Percentiles rank a stretch among this genome's conserved stretches.
Conservation (phyloP, 1,140 invertebrate genomes). For the Colletes latitarsis region DNA sequence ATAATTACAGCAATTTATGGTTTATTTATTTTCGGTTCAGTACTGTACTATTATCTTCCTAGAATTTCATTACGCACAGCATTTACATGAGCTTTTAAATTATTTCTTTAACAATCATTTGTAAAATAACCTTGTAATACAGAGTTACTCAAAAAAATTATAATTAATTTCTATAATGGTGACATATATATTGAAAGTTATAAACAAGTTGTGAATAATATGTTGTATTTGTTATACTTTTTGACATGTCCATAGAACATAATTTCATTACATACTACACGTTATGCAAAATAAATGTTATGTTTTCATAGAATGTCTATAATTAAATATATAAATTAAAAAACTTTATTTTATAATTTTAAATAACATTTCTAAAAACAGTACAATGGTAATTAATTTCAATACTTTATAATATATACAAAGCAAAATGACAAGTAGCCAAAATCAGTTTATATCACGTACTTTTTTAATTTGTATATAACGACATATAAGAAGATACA, state of each 20-base stretch:
- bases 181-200: not conserved
- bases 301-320: not conserved
- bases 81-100: conserved; percentile 30
- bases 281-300: too few relatives aligned
- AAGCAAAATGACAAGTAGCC: conserved; percentile 13
- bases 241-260: not conserved
- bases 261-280: not conserved
- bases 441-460: conserved; percentile 15
- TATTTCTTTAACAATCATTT: conserved; percentile 37
- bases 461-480: conserved; percentile 22
- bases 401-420: not conserved
- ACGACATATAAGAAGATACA: conserved; percentile 16
- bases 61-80: conserved; percentile 38
- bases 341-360: not conserved
- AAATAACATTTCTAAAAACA: not conserved
- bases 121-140: conserved; percentile 49
- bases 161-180: not conserved
- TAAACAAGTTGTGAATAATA: not conserved
- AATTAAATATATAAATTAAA: not conserved
- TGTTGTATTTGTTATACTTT: not conserved
- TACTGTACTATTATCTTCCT: conserved; percentile 12
- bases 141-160: conserved; percentile 27
- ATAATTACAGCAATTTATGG: conserved; percentile 35
- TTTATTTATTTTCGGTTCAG: conserved; percentile 24
- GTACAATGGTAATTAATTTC: not conserved